Conservation (phyloP, 2,113 vertebrate species). For the Prochilodus magdalenae region DNA sequence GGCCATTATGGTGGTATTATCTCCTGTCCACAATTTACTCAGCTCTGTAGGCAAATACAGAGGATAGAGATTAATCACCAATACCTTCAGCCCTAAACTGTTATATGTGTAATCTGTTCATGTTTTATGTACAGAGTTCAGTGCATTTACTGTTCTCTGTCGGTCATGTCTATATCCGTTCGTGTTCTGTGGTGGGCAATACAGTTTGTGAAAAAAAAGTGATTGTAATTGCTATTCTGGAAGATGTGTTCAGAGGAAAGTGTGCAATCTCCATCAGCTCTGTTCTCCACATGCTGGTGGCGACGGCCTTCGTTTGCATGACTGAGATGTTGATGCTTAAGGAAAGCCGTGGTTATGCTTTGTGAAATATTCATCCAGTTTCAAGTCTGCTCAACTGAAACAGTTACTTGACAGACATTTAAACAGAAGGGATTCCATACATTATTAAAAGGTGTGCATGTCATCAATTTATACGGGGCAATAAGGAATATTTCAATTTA, state of each 20-base stretch:
- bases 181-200: no score
- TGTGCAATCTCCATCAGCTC: not conserved
- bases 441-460: constrained; percentile 71
- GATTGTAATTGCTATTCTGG: not conserved
- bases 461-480: constrained; percentile 72
- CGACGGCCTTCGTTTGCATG: constrained; percentile 69
- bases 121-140: not conserved
- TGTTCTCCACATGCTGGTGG: constrained; percentile 34
- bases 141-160: no score
- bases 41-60: no score
- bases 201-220: not conserved
- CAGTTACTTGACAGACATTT: constrained; percentile 66
- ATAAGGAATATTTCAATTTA: constrained; percentile 65
- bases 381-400: constrained; percentile 68
- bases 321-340: constrained; percentile 67
- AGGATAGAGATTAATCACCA: not conserved
- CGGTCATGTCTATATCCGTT: no score
- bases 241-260: not conserved
- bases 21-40: no score
- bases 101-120: not conserved
- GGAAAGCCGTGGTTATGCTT: constrained; percentile 65
- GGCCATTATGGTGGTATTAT: no score
- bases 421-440: constrained; percentile 55
- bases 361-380: constrained; percentile 76
- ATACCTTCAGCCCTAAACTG: not conserved